phyloP scores from a whole-genome alignment of 2,797 vertebrate genomes.

The Myotis planiceps region DNA sequence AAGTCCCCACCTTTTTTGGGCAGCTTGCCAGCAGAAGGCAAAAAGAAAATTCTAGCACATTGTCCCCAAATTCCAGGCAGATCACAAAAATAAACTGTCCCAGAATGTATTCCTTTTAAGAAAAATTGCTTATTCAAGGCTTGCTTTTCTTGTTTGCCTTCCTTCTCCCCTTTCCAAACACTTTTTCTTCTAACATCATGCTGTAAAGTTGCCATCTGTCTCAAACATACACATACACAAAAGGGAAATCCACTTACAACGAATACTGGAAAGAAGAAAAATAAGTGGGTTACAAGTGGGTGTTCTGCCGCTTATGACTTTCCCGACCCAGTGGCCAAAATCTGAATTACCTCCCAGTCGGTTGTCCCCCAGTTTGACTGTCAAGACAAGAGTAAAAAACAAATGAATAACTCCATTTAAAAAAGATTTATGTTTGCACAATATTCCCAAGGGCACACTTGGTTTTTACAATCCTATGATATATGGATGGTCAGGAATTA shows the following conservation, averaged over 20 bases:
- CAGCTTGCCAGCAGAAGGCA: conserved; percentile 74
- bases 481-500: neutral
- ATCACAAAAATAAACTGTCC: conserved; percentile 81
- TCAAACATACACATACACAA: conserved; percentile 78
- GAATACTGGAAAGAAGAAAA: conserved; percentile 70
- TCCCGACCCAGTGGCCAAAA: conserved; percentile 11
- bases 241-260: conserved; percentile 79
- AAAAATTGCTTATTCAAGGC: conserved; percentile 81
- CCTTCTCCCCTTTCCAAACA: conserved; percentile 76
- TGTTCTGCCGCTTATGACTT: conserved; percentile 43
- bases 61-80: conserved; percentile 83
- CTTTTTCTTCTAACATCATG: conserved; percentile 79
- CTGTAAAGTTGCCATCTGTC: conserved; percentile 82
- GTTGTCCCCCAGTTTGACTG: neutral
- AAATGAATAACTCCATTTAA: neutral
- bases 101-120: conserved; percentile 82
- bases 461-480: neutral
- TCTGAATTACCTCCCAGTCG: neutral
- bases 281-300: conserved; percentile 64
- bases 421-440: neutral
- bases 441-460: neutral
- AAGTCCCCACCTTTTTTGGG: conserved; percentile 74
- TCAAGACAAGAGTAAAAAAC: neutral
- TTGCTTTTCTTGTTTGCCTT: conserved; percentile 82
- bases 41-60: conserved; percentile 82